Conservation (phyloP, 2,113 vertebrate species). For the Myotis lucifugus region DNA sequence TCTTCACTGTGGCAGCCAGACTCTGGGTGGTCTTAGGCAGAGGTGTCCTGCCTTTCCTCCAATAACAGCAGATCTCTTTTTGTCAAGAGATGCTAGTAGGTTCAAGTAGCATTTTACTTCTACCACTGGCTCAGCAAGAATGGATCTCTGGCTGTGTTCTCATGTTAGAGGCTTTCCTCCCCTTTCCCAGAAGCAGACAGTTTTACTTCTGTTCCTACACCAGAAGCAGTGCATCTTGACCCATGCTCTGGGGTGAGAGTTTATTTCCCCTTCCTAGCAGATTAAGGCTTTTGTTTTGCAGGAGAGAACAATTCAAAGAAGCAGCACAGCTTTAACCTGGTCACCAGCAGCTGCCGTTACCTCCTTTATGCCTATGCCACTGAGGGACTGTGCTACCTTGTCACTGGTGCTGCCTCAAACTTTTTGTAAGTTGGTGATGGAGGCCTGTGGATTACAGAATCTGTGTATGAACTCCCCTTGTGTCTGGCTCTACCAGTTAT, state of each 20-base stretch:
- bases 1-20: neutral
- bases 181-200: neutral
- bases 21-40: neutral
- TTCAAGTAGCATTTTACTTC: neutral
- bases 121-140: neutral
- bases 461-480: neutral
- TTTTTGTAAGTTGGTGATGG: neutral
- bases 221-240: neutral
- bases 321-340: neutral
- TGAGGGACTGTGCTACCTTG: fast-evolving
- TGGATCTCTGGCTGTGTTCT: neutral
- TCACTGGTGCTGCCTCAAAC: neutral
- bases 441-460: neutral
- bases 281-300: neutral
- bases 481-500: neutral
- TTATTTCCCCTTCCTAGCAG: neutral
- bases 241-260: neutral
- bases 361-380: neutral
- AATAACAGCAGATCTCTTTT: neutral
- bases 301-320: neutral
- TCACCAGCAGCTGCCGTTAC: neutral
- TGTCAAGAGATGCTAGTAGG: neutral
- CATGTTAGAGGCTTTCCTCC: neutral
- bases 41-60: neutral
- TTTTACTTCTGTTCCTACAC: neutral